Evolutionary conservation across 2,113 vertebrate species (phyloP).

Genomic region (Gasterosteus aculeatus): DNA sequence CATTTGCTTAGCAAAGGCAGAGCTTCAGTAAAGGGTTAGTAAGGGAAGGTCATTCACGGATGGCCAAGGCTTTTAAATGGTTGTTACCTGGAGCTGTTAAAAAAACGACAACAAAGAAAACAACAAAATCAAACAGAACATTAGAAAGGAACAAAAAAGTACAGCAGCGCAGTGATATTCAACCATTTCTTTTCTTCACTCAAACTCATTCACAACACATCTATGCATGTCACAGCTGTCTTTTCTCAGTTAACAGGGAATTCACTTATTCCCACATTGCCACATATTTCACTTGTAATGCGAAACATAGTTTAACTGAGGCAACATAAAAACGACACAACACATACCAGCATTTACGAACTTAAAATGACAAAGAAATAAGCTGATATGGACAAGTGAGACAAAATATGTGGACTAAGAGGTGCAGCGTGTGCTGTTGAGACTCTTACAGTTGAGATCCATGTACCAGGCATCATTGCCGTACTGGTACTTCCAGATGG

Average conservation of each 20-base stretch:
- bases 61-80: slow-evolving; percentile 88
- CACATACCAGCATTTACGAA: slow-evolving; percentile 78
- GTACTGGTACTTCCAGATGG: slow-evolving; percentile 94
- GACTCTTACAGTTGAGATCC: slow-evolving; percentile 94
- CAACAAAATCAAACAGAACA: slow-evolving; percentile 83
- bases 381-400: slow-evolving; percentile 81
- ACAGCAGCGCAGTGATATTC: slow-evolving; percentile 85
- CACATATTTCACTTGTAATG: slow-evolving; percentile 84
- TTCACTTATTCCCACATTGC: slow-evolving; percentile 77
- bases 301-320: slow-evolving; percentile 79
- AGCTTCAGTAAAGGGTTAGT: slow-evolving; percentile 86
- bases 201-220: slow-evolving; percentile 76
- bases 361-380: slow-evolving; percentile 75
- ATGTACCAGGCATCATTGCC: slow-evolving; percentile 96
- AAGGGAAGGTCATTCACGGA: slow-evolving; percentile 85
- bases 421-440: slow-evolving; percentile 40
- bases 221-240: slow-evolving; percentile 75
- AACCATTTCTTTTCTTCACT: slow-evolving; percentile 81
- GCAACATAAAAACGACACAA: slow-evolving; percentile 75
- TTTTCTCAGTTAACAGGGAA: slow-evolving; percentile 77
- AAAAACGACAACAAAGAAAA: slow-evolving; percentile 84
- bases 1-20: slow-evolving; percentile 85
- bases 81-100: slow-evolving; percentile 90
- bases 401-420: slow-evolving; percentile 75
- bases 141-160: slow-evolving; percentile 83